Conservation (phyloP, 2,888 invertebrate genomes). For the Unio delphinus region DNA sequence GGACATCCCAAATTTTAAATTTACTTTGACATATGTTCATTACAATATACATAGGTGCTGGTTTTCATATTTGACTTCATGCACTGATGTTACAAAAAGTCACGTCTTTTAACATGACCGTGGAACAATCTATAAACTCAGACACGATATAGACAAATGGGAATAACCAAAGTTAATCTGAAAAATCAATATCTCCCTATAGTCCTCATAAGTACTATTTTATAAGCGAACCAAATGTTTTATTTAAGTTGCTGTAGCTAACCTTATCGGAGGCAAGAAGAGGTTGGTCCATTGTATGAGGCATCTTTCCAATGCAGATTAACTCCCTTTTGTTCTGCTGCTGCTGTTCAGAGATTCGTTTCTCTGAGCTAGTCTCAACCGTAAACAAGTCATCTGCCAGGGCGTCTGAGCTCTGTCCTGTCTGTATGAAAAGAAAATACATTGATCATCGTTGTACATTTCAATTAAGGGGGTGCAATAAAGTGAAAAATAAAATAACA, state of each 20-base stretch:
- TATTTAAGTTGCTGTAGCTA: slow-evolving; percentile 1
- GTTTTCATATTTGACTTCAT: too few relatives aligned
- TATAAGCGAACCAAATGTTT: not conserved
- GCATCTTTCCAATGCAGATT: slow-evolving; percentile 49
- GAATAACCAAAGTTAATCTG: too few relatives aligned
- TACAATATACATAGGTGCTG: too few relatives aligned
- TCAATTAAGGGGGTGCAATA: not conserved
- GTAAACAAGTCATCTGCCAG: slow-evolving; percentile 26
- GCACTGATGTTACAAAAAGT: too few relatives aligned
- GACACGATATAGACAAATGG: too few relatives aligned
- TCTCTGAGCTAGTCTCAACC: slow-evolving; percentile 4
- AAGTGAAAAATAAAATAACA: not conserved
- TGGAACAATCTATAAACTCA: too few relatives aligned
- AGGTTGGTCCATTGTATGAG: slow-evolving; percentile 20
- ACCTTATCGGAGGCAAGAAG: slow-evolving; percentile 29
- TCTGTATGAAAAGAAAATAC: not conserved
- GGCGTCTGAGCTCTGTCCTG: slow-evolving; percentile 3
- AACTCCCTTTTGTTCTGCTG: slow-evolving; percentile 34
- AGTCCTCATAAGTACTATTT: too few relatives aligned
- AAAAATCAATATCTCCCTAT: too few relatives aligned
- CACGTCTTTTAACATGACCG: too few relatives aligned
- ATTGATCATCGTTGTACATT: not conserved
- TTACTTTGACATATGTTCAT: too few relatives aligned
- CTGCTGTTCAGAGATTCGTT: slow-evolving; percentile 2
- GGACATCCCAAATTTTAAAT: too few relatives aligned